Evolutionary conservation across 2,113 vertebrate species (phyloP).

Genomic region (Uropsilus gracilis): DNA sequence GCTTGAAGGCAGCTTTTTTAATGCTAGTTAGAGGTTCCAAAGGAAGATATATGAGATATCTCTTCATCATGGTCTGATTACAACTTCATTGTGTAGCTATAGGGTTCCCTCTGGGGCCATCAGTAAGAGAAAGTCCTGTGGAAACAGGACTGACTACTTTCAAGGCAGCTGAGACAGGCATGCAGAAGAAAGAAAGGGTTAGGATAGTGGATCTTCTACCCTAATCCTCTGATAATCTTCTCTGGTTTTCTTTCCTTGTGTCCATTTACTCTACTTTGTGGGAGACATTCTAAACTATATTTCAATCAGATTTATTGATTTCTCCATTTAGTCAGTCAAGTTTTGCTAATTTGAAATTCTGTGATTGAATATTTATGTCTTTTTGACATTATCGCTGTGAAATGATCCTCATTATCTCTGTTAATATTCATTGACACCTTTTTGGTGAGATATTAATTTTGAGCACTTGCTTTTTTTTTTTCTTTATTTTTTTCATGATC

Average conservation of each 20-base stretch:
- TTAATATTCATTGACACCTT: neutral
- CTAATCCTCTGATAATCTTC: neutral
- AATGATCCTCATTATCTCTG: neutral
- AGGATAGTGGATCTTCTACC: neutral
- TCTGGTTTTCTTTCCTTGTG: neutral
- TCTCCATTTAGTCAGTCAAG: neutral
- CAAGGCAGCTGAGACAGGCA: neutral
- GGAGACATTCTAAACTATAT: neutral
- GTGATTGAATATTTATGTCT: neutral
- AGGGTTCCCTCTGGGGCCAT: neutral
- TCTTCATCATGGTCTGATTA: neutral
- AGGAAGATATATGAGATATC: neutral
- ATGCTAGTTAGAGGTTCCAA: neutral
- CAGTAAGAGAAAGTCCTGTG: neutral
- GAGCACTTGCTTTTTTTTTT: neutral
- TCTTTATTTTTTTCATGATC: neutral
- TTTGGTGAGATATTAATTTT: neutral
- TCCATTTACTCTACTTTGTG: constrained; percentile 37
- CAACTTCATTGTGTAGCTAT: neutral
- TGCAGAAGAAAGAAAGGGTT: neutral
- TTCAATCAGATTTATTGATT: neutral
- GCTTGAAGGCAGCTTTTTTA: neutral
- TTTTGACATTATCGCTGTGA: neutral
- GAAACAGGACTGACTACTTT: neutral
- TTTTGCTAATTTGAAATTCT: constrained; percentile 42